Conservation (phyloP, 92 coral and sea anemone species). For the Zoanthus solanderi region DNA sequence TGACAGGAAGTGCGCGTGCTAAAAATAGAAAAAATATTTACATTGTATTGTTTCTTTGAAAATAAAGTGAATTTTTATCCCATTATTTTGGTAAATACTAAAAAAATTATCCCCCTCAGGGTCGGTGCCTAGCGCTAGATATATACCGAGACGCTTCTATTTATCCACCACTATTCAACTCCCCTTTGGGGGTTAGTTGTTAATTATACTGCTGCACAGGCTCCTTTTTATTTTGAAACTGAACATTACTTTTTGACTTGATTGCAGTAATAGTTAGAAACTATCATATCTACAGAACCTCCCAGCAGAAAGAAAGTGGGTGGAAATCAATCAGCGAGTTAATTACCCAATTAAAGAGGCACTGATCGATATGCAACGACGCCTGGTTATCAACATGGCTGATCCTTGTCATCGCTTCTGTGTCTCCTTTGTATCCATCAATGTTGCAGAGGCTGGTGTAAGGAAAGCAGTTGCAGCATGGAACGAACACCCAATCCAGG, state of each 20-base stretch:
- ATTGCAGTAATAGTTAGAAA: no score
- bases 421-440: slow-evolving; percentile 53
- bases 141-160: no score
- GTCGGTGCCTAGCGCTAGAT: no score
- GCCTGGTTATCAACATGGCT: slow-evolving; percentile 49
- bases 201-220: no score
- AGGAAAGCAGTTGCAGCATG: slow-evolving; percentile 37
- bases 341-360: slow-evolving; percentile 37
- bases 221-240: no score
- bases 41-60: no score
- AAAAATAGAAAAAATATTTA: no score
- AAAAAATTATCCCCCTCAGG: no score
- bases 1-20: no score
- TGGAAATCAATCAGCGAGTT: neutral
- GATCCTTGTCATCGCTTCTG: slow-evolving; percentile 48
- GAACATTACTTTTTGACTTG: no score
- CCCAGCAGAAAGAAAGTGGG: neutral
- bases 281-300: neutral
- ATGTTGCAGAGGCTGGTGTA: slow-evolving; percentile 49
- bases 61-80: no score
- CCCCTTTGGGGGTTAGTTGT: neutral
- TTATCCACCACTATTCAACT: neutral
- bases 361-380: slow-evolving; percentile 54
- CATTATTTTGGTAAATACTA: no score
- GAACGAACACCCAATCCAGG: slow-evolving; percentile 64